Conservation (phyloP, 2,797 vertebrate genomes). For the Macropus fuliginosus region DNA sequence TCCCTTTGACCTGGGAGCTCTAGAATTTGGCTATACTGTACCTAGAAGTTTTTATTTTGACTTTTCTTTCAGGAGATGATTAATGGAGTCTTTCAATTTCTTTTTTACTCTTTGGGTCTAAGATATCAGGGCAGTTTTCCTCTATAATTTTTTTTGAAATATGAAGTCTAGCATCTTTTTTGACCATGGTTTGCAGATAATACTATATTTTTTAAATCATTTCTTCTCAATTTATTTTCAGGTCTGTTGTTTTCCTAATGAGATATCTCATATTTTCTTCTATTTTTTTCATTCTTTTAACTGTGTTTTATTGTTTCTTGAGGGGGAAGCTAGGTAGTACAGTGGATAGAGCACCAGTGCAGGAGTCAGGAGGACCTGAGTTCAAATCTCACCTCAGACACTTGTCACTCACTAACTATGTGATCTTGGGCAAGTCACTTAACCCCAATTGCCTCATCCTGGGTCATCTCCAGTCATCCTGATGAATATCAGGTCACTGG, state of each 20-base stretch:
- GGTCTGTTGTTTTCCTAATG: background rate
- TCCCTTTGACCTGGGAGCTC: background rate
- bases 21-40: background rate
- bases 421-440: too few species aligned
- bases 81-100: background rate
- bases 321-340: background rate
- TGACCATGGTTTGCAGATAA: background rate
- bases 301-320: background rate
- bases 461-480: too few species aligned
- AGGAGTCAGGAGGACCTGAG: too few species aligned
- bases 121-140: background rate
- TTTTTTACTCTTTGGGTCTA: background rate
- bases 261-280: background rate
- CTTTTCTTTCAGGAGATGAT: background rate
- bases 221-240: background rate
- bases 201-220: background rate
- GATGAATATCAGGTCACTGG: too few species aligned
- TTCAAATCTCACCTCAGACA: too few species aligned
- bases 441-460: too few species aligned
- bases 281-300: background rate
- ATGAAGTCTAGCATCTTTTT: background rate
- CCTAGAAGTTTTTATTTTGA: background rate
- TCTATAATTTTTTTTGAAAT: background rate
- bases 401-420: too few species aligned
- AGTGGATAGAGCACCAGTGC: too few species aligned